phyloP scores from a whole-genome alignment of 1,140 invertebrate genomes.

The Drosophila chauvacae region DNA sequence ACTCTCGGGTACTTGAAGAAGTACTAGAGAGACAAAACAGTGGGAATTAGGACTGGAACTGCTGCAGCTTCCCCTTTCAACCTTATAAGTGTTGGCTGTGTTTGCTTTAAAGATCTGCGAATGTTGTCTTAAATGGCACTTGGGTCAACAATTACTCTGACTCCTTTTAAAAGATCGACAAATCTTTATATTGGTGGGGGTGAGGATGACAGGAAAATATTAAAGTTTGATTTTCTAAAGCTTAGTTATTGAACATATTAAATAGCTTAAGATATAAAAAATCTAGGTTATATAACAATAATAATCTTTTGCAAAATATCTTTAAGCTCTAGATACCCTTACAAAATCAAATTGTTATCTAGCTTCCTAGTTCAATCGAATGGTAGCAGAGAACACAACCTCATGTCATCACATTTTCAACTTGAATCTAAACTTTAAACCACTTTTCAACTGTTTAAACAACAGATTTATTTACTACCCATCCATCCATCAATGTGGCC shows the following conservation, averaged over 20 bases:
- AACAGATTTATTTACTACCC: conserved; percentile 11
- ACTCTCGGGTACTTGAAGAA: conserved; percentile 41
- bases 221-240: no score
- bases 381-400: conserved; percentile 6
- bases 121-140: conserved; percentile 7
- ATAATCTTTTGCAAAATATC: no score
- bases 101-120: conserved; percentile 25
- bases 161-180: neutral
- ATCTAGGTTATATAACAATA: no score
- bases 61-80: neutral
- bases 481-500: conserved; percentile 55
- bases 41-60: conserved; percentile 25
- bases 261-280: neutral
- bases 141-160: conserved; percentile 8
- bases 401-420: neutral
- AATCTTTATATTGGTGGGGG: neutral
- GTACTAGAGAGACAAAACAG: neutral
- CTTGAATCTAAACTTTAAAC: neutral
- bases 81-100: neutral
- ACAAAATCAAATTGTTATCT: no score
- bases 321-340: no score
- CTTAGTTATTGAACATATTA: neutral
- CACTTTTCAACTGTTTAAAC: conserved; percentile 9
- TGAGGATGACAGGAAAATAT: neutral
- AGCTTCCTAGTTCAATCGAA: neutral